Evolutionary conservation across 2,113 vertebrate species (phyloP).

Genomic region (Chiloscyllium plagiosum): DNA sequence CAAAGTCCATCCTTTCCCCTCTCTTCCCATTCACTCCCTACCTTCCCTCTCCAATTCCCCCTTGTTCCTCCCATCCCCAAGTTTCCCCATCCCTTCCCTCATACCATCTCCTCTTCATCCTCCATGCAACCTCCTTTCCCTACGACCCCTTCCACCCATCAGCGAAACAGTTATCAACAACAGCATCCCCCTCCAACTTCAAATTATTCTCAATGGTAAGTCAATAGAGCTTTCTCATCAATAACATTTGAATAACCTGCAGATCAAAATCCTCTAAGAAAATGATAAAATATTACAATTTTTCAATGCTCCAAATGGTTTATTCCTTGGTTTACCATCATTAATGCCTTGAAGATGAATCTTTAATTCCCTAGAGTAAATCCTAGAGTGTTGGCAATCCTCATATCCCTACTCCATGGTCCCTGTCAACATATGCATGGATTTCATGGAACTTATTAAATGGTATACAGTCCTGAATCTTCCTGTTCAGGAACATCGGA

Average conservation of each 20-base stretch:
- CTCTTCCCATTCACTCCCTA: not conserved
- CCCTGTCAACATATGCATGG: not conserved
- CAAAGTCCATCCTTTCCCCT: not conserved
- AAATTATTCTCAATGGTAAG: not conserved
- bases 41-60: not conserved
- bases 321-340: not conserved
- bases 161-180: no score
- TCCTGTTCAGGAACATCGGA: not conserved
- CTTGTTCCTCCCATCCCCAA: no score
- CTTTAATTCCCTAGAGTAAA: not conserved
- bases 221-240: not conserved
- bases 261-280: not conserved
- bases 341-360: not conserved
- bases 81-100: no score
- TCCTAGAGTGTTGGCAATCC: not conserved
- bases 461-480: not conserved
- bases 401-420: not conserved
- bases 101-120: not conserved
- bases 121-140: not conserved
- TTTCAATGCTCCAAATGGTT: not conserved
- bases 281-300: not conserved
- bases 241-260: not conserved
- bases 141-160: not conserved
- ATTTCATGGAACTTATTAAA: not conserved
- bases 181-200: no score